Evolutionary conservation across 2,113 vertebrate genomes (phyloP), one percentile per base, ranked within the genome.

Genomic region (Tachysurus fulvidraco): DNA sequence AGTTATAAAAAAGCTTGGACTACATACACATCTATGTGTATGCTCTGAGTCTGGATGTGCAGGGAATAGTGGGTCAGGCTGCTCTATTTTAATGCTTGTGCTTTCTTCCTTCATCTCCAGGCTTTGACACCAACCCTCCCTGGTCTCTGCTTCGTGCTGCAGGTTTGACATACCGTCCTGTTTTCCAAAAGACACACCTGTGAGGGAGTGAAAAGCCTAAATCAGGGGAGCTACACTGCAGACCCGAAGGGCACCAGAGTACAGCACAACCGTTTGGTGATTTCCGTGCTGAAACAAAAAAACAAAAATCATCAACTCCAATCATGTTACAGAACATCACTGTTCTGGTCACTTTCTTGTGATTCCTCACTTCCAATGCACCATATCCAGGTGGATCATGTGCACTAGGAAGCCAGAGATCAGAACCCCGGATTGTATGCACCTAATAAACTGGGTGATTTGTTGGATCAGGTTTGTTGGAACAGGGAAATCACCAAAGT

Each of bases 61-160:
- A 60, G 36, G 54, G n/a, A 28, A 73, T 11, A 16, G 41, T 28
- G 81, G 81, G 41, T 46, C 65, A 0, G 78, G 65, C 41, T 86
- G 85, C 65, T 86, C 85, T 46, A 54, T 86, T 81, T 86, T 86
- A 44, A 86, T 86, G 23, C 62, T 30, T 4, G 64, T 59, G 16
- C 54, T 60, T 46, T 86, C 85, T 60, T 73, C 64, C 54, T 86
- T 86, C 36, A 86, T 77, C 14, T 11, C 57, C 19, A 9, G 71
- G 8, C 55, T 54, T 57, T 57, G 44, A 23, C 21, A 81, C 13
- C 16, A 44, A n/a, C 64, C n/a, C 16, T 81, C 78, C 19, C 23
- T 36, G 77, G 23, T 25, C 64, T 81, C 65, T 1, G 65, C 30
- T 21, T 81, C 65, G 3, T 59, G 65, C 85, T 86, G 77, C 55